Evolutionary conservation across 2,113 vertebrate species (phyloP).

Genomic region (Scytalopus superciliaris): DNA sequence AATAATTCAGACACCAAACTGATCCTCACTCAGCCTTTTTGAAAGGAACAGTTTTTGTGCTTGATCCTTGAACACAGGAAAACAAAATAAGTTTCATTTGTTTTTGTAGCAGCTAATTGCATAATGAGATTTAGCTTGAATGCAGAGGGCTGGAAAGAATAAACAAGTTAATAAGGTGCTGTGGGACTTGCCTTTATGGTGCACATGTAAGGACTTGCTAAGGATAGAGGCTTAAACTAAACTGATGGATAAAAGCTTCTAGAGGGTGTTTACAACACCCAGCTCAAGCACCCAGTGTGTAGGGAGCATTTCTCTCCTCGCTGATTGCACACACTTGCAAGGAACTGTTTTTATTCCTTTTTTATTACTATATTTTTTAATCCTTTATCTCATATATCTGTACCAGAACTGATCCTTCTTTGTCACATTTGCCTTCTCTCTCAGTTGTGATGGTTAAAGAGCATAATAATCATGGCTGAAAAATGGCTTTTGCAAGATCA

Average conservation of each 20-base stretch:
- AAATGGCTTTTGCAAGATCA: not conserved
- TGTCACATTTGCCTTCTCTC: not conserved
- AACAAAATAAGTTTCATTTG: not conserved
- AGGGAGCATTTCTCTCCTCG: not conserved
- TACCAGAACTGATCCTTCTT: not conserved
- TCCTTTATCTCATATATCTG: not conserved
- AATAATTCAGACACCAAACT: not conserved
- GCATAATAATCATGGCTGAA: not conserved
- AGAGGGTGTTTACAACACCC: conserved; percentile 12
- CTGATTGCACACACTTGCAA: not conserved
- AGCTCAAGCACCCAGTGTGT: not conserved
- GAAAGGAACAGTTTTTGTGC: not conserved
- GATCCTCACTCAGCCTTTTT: not conserved
- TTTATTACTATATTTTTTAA: not conserved
- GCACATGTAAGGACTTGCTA: conserved; percentile 60
- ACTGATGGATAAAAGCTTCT: conserved; percentile 19
- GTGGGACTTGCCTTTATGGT: conserved; percentile 49
- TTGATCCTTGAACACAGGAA: not conserved
- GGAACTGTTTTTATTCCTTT: not conserved
- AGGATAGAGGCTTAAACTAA: conserved; percentile 2
- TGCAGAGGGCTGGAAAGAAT: conserved; percentile 47
- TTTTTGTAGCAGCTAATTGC: conserved; percentile 41
- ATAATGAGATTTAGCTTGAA: conserved; percentile 26
- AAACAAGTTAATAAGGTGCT: conserved; percentile 76
- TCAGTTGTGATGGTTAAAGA: not conserved